These are phyloP conservation scores for Ferdinandea cuprea DNA, from an alignment of 2,888 invertebrate genomes.

Conservation along the genomic window DNA sequence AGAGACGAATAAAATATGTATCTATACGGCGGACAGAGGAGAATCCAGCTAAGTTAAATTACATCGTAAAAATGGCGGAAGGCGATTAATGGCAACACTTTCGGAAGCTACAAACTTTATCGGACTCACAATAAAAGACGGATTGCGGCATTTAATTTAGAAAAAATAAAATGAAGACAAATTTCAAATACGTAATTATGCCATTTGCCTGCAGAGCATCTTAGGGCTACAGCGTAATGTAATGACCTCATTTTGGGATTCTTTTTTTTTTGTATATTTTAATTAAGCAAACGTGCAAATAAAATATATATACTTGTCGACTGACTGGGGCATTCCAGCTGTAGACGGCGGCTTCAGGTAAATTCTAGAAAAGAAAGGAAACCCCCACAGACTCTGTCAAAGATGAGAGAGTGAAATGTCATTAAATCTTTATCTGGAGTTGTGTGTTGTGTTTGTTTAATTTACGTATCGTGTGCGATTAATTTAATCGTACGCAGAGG, in stretches of 20 bases:
- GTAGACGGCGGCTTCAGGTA: not conserved
- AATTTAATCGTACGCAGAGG: not conserved
- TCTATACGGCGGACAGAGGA: not conserved
- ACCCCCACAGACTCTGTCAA: not conserved
- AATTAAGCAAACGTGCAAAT: conserved; percentile 19
- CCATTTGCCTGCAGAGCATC: not conserved
- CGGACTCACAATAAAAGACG: too few relatives aligned
- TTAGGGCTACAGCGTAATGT: conserved; percentile 1
- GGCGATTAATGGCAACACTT: conserved; percentile 6
- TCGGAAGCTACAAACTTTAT: not conserved
- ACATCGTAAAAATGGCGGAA: conserved; percentile 3
- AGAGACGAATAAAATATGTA: too few relatives aligned
- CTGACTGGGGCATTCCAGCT: not conserved
- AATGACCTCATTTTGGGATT: conserved; percentile 32
- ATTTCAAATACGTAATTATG: not conserved
- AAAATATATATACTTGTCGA: conserved; percentile 4
- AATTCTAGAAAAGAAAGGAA: not conserved
- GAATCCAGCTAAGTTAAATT: not conserved
- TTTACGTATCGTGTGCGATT: not conserved
- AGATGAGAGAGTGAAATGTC: not conserved
- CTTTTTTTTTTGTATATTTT: conserved; percentile 11
- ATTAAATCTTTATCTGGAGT: conserved; percentile 5
- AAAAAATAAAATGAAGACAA: too few relatives aligned
- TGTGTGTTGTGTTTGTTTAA: conserved; percentile 3
- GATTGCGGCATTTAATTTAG: too few relatives aligned